Conservation (phyloP, 2,113 vertebrate species). For the Budorcas taxicolor region DNA sequence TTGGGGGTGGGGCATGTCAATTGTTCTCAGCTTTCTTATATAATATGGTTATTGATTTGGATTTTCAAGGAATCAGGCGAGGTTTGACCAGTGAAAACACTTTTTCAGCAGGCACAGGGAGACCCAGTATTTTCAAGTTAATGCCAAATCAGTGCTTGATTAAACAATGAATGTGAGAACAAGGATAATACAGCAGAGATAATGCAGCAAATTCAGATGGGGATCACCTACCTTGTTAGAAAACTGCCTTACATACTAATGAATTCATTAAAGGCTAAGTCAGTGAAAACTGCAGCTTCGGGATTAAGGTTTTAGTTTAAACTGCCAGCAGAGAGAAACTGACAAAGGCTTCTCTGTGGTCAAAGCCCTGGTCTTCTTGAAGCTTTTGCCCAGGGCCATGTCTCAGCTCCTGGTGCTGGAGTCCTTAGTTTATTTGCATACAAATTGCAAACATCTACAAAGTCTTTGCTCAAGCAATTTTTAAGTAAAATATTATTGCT, state of each 20-base stretch:
- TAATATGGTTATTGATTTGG: conserved; percentile 66
- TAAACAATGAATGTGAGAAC: conserved; percentile 34
- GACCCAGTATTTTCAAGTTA: conserved; percentile 64
- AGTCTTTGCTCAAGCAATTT: conserved; percentile 44
- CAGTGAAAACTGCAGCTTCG: neutral
- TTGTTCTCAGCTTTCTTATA: conserved; percentile 60
- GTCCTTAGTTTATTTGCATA: conserved; percentile 61
- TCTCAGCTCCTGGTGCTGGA: neutral
- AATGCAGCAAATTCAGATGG: neutral
- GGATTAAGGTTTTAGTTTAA: conserved; percentile 5
- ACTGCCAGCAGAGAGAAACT: neutral
- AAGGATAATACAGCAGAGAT: conserved; percentile 34
- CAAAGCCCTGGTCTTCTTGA: neutral
- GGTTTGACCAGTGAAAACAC: conserved; percentile 61
- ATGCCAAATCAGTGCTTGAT: conserved; percentile 46
- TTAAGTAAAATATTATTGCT: conserved; percentile 61
- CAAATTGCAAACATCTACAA: conserved; percentile 47
- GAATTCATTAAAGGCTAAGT: neutral
- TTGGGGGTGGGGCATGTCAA: conserved; percentile 41
- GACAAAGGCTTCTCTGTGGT: neutral
- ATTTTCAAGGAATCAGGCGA: conserved; percentile 69
- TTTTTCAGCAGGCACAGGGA: conserved; percentile 46
- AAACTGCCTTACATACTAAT: conserved; percentile 5
- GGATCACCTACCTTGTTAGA: neutral
- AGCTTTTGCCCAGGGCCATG: conserved; percentile 13